These are phyloP conservation scores for Haliaeetus leucogaster DNA, from an alignment of 2,113 vertebrate genomes.

Conservation along the genomic window DNA sequence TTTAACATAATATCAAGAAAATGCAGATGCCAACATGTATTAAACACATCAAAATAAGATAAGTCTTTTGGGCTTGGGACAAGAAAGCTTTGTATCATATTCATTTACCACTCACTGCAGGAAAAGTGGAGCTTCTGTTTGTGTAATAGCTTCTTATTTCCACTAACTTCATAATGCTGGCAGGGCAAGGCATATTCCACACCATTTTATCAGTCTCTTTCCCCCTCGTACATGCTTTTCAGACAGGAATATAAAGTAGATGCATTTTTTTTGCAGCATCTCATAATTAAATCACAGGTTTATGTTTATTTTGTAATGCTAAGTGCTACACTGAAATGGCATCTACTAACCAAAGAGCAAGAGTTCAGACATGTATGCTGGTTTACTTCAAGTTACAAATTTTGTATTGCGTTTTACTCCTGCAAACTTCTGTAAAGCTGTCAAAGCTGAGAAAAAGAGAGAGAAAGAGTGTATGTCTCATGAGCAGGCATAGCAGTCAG, in stretches of 20 bases:
- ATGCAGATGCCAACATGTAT: constrained; percentile 24
- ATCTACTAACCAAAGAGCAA: not conserved
- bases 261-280: not conserved
- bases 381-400: not conserved
- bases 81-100: not conserved
- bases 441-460: not conserved
- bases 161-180: not conserved
- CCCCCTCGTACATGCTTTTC: not conserved
- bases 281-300: not conserved
- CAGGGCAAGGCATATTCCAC: not conserved
- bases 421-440: not conserved
- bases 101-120: not conserved
- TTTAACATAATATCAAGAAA: constrained; percentile 11
- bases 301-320: not conserved
- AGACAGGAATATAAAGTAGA: not conserved
- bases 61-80: not conserved
- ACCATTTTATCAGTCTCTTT: not conserved
- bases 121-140: not conserved
- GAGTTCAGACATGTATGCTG: not conserved
- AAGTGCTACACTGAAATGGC: not conserved
- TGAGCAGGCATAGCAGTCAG: not conserved
- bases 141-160: not conserved
- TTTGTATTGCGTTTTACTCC: not conserved
- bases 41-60: not conserved
- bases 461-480: not conserved